phyloP scores from a whole-genome alignment of 2,888 invertebrate species.

The Fragum fragum region DNA sequence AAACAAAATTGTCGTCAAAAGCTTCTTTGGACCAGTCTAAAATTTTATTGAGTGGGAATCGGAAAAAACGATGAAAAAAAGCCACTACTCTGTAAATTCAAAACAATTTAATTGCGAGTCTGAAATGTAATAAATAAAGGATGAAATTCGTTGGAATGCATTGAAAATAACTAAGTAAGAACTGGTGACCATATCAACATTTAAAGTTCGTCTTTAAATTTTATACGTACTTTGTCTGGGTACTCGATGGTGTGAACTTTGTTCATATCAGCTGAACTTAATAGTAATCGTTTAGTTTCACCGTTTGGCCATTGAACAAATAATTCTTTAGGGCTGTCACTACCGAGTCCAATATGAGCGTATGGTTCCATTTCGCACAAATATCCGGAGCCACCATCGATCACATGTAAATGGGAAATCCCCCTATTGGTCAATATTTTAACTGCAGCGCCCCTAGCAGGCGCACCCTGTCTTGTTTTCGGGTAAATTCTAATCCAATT shows the following conservation, averaged over 20 bases:
- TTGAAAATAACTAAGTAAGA: too few relatives aligned
- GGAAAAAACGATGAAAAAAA: too few relatives aligned
- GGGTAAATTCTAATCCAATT: conserved; percentile 80
- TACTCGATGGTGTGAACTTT: conserved; percentile 56
- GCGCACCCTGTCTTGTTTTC: conserved; percentile 79
- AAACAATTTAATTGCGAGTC: too few relatives aligned
- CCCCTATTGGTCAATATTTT: conserved; percentile 66
- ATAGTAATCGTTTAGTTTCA: conserved; percentile 12
- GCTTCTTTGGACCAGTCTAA: too few relatives aligned
- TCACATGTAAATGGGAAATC: conserved; percentile 65
- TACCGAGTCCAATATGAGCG: conserved; percentile 80
- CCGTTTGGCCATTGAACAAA: conserved; percentile 75
- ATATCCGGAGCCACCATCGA: conserved; percentile 82
- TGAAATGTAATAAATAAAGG: too few relatives aligned
- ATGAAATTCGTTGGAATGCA: too few relatives aligned
- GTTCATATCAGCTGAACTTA: conserved; percentile 48
- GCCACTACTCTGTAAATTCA: too few relatives aligned
- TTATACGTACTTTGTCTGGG: conserved; percentile 20
- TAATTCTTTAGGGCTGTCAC: conserved; percentile 47
- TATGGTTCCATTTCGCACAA: conserved; percentile 83
- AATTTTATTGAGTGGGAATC: too few relatives aligned
- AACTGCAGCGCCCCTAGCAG: conserved; percentile 83
- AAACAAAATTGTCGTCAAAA: too few relatives aligned
- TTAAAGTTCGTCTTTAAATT: neutral
- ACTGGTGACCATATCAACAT: neutral